Conservation (phyloP, 2,797 vertebrate genomes). For the Clarias pachynema region DNA sequence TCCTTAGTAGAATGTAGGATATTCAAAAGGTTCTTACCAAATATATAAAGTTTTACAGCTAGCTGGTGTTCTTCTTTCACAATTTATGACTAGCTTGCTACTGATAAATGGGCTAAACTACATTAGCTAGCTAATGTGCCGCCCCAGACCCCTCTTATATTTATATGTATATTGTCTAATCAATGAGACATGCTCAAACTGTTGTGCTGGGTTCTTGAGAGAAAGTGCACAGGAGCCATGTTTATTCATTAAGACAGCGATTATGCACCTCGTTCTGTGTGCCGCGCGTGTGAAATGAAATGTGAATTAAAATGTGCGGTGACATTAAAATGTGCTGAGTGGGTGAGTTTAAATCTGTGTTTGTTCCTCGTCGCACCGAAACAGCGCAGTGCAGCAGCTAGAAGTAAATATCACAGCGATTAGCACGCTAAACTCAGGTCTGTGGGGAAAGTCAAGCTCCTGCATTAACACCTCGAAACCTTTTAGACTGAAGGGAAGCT, state of each 20-base stretch:
- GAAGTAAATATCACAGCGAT: conserved; percentile 15
- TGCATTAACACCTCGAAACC: background rate
- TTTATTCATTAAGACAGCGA: conserved; percentile 22
- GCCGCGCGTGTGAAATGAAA: conserved; percentile 20
- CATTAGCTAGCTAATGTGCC: conserved; percentile 4
- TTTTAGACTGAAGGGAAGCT: too few relatives aligned
- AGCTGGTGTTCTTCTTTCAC: background rate
- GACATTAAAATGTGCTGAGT: conserved; percentile 26
- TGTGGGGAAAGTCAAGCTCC: background rate
- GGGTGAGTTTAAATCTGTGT: conserved; percentile 10
- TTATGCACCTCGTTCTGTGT: conserved; percentile 12
- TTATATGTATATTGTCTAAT: background rate
- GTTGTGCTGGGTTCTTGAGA: background rate
- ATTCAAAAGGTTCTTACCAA: background rate
- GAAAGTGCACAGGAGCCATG: conserved; percentile 10
- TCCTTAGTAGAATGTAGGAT: background rate
- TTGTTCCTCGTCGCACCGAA: background rate
- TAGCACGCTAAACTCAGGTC: background rate
- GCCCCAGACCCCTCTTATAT: background rate
- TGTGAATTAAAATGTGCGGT: conserved; percentile 19
- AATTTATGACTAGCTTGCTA: background rate
- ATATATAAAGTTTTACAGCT: background rate
- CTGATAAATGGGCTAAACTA: background rate
- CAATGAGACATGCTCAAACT: background rate
- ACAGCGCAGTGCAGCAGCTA: background rate